Evolutionary conservation across 2,888 invertebrate genomes (phyloP), one percentile per base, ranked within the genome.

Genomic region (Sacculina carcini): DNA sequence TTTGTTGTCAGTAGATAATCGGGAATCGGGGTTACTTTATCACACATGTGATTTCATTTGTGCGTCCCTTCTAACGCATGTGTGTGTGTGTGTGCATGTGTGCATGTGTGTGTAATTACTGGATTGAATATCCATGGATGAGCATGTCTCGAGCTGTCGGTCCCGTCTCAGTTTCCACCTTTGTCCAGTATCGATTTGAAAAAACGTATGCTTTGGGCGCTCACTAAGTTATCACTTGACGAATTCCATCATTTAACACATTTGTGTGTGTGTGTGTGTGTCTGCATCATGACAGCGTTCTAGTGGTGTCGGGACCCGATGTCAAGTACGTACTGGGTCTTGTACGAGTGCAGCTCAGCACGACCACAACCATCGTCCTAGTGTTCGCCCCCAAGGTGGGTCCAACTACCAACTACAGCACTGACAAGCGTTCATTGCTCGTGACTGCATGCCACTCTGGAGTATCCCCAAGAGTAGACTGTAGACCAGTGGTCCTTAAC

Each of bases 241-340:
- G n/a, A n/a, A n/a, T n/a, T n/a, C n/a, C n/a, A n/a, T n/a, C 34
- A 7, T 34, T 34, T 34, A n/a, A 34, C 34, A 12, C 6, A 34
- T n/a, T 7, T 5, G 14, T 12, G 5, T 34, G 14, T 21, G 16
- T 10, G 16, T 3, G 26, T 26, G 42, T n/a, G 2, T 42, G 26
- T n/a, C n/a, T n/a, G n/a, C n/a, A n/a, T n/a, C n/a, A n/a, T n/a
- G n/a, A n/a, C n/a, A n/a, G n/a, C n/a, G n/a, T n/a, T n/a, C n/a
- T n/a, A n/a, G n/a, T n/a, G n/a, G n/a, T n/a, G 61, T 85, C 85
- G 51, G 85, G 85, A 19, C 90, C 90, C 14, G 89, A 90, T 64
- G 79, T 87, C 60, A 84, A 90, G 64, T 90, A 89, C 63, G 71
- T 89, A 47, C 74, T 90, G 56, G 85, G 87, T 42, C 90, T 90